Base-by-base conservation (phyloP, 2,797 vertebrate genomes). In the Neopelma chrysocephalum region DNA sequence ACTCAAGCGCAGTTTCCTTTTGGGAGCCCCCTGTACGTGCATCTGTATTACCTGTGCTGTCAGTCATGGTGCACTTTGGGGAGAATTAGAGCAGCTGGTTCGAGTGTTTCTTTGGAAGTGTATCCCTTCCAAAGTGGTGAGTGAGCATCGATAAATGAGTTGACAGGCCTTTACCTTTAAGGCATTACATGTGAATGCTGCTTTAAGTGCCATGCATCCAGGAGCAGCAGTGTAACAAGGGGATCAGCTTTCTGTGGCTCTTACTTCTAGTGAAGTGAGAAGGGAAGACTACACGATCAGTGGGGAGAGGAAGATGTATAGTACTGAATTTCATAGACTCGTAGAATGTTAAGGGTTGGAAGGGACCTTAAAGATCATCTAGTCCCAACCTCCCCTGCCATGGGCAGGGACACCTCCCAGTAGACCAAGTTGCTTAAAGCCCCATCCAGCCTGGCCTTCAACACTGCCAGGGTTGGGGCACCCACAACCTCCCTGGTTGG, bases 211-310 rank as follows among this genome's bases (percentile, higher is more conserved):
- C 4, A 0, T 9, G 34, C 3, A 6, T 77, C 45, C 48, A 42
- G 34, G 51, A 58, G 15, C 20, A 29, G 23, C 20, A 7, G 21
- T 22, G 43, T 62, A 45, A 79, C 7, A 32, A 61, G 31, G 1
- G 1, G 15, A 21, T 61, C 62, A 9, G 31, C 31, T 79, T 90
- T 31, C 40, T 48, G 9, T 23, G 22, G 19, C 57, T 77, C 26
- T 18, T 38, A 7, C 18, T 75, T 40, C 25, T 38, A 11, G 26
- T 76, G 21, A 26, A 54, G 3, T 53, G 32, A 29, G 53, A 65
- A 60, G 45, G 19, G 23, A 48, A 58, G 27, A 51, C 31, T 22
- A 12, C 0, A 0, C 62, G 20, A 31, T 34, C 1, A 0, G 10
- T n/a, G 21, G 9, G 34, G 16, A 58, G 18, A 23, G 34, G 20